A percentile compares a stretch with the other conserved stretches of the same genome.
Conservation (phyloP, 2,888 invertebrate genomes). For the Formica aserva region DNA sequence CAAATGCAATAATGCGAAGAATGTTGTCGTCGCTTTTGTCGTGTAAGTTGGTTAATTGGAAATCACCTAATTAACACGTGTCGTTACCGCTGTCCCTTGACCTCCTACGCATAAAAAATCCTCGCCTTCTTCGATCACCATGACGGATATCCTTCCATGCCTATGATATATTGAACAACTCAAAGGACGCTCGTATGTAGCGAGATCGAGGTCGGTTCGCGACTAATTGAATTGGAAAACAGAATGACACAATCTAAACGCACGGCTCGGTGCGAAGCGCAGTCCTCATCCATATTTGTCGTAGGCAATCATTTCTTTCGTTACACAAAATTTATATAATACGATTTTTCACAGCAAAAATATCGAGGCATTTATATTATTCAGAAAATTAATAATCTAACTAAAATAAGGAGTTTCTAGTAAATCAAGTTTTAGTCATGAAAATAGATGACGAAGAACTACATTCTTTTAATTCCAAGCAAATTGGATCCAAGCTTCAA, state of each 20-base stretch:
- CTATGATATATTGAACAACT: slow-evolving; percentile 19
- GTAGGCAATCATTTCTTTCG: neutral
- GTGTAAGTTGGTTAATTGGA: slow-evolving; percentile 21
- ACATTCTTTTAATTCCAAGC: neutral
- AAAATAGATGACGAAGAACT: neutral
- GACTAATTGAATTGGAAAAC: slow-evolving; percentile 49
- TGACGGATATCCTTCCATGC: slow-evolving; percentile 43
- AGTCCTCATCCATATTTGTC: slow-evolving; percentile 26
- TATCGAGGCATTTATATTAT: neutral
- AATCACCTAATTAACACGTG: slow-evolving; percentile 9
- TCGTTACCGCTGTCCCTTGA: slow-evolving; percentile 22
- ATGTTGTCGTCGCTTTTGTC: slow-evolving; percentile 7
- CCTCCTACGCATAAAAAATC: neutral
- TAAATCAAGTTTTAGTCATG: neutral
- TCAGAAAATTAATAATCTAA: neutral
- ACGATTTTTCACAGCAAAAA: neutral
- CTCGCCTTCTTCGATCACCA: neutral
- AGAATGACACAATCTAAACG: slow-evolving; percentile 50
- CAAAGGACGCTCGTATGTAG: slow-evolving; percentile 26
- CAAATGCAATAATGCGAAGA: neutral
- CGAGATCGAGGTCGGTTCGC: slow-evolving; percentile 40
- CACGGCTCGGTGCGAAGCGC: slow-evolving; percentile 19
- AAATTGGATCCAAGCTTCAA: neutral
- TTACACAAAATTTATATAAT: neutral
- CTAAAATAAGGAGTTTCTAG: neutral